Base-by-base conservation (phyloP, 2,888 invertebrate species). In the Margaritifera margaritifera region DNA sequence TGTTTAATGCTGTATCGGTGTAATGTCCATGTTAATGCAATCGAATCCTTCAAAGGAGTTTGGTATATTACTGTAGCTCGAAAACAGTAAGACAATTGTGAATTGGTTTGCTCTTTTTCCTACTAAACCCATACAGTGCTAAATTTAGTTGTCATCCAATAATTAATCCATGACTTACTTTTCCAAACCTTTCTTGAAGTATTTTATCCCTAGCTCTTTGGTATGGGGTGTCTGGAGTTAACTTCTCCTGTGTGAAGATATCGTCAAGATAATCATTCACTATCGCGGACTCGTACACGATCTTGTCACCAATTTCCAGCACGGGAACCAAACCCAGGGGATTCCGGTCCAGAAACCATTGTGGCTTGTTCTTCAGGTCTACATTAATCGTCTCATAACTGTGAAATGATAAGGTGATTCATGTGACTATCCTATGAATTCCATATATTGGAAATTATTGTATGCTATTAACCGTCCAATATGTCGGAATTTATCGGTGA, bases 221-320 rank as follows among this genome's bases (percentile, higher is more conserved):
- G 69, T 83, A 84, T 4, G 91, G 90, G 73, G 91, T 91, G 1
- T 88, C 80, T 1, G 92, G 90, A 71, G 90, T 91, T 2, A 92
- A 84, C 24, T 90, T 89, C 57, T 91, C 90, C 27, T 91, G 86
- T 0, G 92, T 91, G 81, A 91, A 92, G 63, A 90, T 89, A 68
- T 92, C 91, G 74, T 93, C 92, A 56, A 93, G 84, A 81, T 91
- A 92, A 69, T 92, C 91, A 27, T 90, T 87, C 73, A 92, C 91
- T 25, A 90, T 89, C 18, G 90, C 77, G 69, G 92, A 92, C 81
- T 92, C 92, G 22, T 90, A 89, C 1, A 92, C 78, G 1, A 92
- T 81, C 79, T 90, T 87, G 69, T 91, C 91, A 22, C 82, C 80
- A 65, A 91, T 89, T 71, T 90, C 88, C 42, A 89, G 69, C 1